A percentile compares a stretch with the other conserved stretches of the same genome.
phyloP scores from a whole-genome alignment of 2,797 vertebrate genomes.

The Rhinichthys osculus region DNA sequence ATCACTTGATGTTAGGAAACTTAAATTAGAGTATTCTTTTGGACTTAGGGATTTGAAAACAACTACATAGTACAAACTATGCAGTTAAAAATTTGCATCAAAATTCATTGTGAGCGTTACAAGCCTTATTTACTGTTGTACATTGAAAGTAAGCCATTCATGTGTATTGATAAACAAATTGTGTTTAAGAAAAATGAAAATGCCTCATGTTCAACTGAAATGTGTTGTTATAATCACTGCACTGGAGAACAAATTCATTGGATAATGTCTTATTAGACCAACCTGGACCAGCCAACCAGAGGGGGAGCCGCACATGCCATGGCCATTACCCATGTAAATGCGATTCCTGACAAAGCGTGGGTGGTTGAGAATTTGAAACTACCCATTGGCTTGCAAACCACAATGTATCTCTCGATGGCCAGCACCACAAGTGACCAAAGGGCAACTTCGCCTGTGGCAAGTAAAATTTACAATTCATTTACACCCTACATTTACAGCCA shows the following conservation, averaged over 20 bases:
- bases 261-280: slow-evolving; percentile 15
- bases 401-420: slow-evolving; percentile 78
- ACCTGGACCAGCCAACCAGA: slow-evolving; percentile 84
- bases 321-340: slow-evolving; percentile 84
- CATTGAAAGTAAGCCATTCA: too few relatives aligned
- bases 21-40: neutral
- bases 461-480: neutral
- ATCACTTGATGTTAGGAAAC: slow-evolving; percentile 78
- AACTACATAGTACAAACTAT: neutral
- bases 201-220: neutral
- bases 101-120: neutral
- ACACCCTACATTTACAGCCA: slow-evolving; percentile 42
- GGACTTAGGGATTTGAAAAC: neutral
- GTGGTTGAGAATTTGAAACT: slow-evolving; percentile 80
- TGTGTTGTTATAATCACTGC: neutral
- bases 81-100: neutral
- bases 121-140: neutral
- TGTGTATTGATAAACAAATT: neutral
- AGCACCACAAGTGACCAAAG: slow-evolving; percentile 77
- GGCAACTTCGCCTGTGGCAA: slow-evolving; percentile 67
- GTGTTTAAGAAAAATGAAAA: neutral
- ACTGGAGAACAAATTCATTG: neutral
- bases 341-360: slow-evolving; percentile 75
- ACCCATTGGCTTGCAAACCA: slow-evolving; percentile 86
- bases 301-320: slow-evolving; percentile 76